Percentiles rank a stretch among this genome's conserved stretches.
These are phyloP conservation scores for Neoaliturus tenellus DNA, from an alignment of 2,888 invertebrate genomes.

Conservation along the genomic window DNA sequence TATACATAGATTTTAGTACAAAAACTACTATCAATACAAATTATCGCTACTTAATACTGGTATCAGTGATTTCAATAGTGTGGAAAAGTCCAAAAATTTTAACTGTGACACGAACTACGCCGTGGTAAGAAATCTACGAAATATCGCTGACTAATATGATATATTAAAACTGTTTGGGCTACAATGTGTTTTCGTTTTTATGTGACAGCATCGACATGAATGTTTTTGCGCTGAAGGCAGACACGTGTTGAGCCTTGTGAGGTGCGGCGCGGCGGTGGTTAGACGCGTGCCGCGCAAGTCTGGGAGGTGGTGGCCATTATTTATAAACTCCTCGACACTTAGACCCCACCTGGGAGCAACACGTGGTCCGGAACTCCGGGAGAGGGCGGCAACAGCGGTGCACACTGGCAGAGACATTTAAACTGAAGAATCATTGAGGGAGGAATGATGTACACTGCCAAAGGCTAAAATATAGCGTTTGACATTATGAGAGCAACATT, in stretches of 20 bases:
- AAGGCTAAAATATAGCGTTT: neutral
- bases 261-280: neutral
- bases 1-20: no score
- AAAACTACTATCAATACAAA: no score
- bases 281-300: neutral
- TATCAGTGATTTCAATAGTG: neutral
- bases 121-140: no score
- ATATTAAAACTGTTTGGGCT: no score
- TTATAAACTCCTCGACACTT: conserved; percentile 5
- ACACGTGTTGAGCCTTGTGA: neutral
- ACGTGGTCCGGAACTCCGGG: neutral
- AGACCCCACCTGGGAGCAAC: neutral
- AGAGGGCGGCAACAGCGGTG: no score
- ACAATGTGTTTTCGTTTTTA: neutral
- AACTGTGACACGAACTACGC: no score
- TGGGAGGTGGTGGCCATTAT: neutral
- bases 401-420: neutral
- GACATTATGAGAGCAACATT: neutral
- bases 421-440: neutral
- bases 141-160: no score
- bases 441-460: no score
- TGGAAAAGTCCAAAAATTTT: no score
- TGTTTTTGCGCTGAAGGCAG: neutral
- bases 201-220: neutral
- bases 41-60: no score